Evolutionary conservation across 2,113 vertebrate genomes (phyloP).

Genomic region (Apodemus speciosus): DNA sequence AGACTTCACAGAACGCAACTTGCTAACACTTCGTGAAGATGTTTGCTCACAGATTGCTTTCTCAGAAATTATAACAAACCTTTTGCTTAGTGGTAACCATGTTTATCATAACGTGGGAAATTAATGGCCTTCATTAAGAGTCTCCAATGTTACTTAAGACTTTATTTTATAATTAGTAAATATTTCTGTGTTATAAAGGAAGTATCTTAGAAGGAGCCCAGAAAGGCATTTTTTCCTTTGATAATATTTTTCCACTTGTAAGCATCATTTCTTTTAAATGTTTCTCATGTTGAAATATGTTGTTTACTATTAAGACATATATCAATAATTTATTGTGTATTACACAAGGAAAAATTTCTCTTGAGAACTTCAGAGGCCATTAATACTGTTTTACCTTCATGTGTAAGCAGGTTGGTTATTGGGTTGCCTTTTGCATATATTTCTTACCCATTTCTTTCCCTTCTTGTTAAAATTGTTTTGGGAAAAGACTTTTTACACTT

Average conservation of each 20-base stretch:
- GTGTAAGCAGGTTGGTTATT: not conserved
- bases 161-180: not conserved
- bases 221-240: slow-evolving; percentile 13
- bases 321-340: not conserved
- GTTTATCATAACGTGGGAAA: not conserved
- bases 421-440: too few relatives aligned
- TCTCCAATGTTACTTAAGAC: slow-evolving; percentile 5
- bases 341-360: slow-evolving; percentile 15
- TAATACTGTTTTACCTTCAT: not conserved
- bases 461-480: not conserved
- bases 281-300: slow-evolving; percentile 32
- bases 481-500: not conserved
- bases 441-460: not conserved
- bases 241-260: not conserved
- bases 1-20: not conserved
- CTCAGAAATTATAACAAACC: slow-evolving; percentile 12
- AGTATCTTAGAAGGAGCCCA: not conserved
- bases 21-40: not conserved
- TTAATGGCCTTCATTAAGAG: slow-evolving; percentile 13
- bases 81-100: not conserved
- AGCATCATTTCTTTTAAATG: not conserved
- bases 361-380: not conserved
- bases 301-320: not conserved
- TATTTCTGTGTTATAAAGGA: slow-evolving; percentile 9
- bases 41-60: slow-evolving; percentile 13